These are phyloP conservation scores for Ptiloglossa arizonensis DNA, from an alignment of 1,140 invertebrate species.

Conservation along the genomic window DNA sequence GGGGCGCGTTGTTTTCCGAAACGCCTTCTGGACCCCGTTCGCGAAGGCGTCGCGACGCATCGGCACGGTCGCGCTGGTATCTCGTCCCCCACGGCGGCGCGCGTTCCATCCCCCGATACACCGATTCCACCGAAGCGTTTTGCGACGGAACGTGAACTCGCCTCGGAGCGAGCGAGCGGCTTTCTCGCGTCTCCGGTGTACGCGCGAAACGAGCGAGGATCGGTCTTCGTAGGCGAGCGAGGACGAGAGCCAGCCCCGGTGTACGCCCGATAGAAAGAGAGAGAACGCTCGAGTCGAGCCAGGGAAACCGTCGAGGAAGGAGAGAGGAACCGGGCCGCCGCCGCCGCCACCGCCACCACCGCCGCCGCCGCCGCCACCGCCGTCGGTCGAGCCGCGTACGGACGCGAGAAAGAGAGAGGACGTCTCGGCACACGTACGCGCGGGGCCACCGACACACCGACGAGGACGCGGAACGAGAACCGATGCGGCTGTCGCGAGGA, in stretches of 20 bases:
- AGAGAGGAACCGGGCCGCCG: conserved; percentile 31
- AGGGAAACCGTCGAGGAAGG: conserved; percentile 27
- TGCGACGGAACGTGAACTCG: conserved; percentile 61
- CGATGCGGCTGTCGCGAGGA: conserved; percentile 65
- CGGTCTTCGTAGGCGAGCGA: conserved; percentile 28
- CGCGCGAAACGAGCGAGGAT: conserved; percentile 16
- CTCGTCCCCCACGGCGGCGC: conserved; percentile 16
- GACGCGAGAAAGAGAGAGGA: conserved; percentile 47
- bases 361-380: no score
- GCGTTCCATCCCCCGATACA: conserved; percentile 57
- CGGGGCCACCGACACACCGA: background rate
- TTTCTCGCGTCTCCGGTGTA: conserved; percentile 22
- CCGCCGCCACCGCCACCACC: no score
- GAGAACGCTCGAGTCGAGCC: background rate
- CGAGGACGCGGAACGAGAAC: conserved; percentile 46
- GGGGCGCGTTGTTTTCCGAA: no score
- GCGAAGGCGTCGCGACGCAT: no score
- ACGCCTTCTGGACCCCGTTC: no score
- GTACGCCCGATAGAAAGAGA: background rate
- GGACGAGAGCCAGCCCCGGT: conserved; percentile 13
- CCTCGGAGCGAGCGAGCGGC: no score
- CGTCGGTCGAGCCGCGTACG: background rate
- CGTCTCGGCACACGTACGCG: conserved; percentile 1
- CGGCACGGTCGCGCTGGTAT: background rate
- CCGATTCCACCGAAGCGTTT: conserved; percentile 61